A percentile compares a stretch with the other conserved stretches of the same genome.
These are phyloP conservation scores for Drosophila kuntzei DNA, from an alignment of 2,888 invertebrate species.

Conservation along the genomic window DNA sequence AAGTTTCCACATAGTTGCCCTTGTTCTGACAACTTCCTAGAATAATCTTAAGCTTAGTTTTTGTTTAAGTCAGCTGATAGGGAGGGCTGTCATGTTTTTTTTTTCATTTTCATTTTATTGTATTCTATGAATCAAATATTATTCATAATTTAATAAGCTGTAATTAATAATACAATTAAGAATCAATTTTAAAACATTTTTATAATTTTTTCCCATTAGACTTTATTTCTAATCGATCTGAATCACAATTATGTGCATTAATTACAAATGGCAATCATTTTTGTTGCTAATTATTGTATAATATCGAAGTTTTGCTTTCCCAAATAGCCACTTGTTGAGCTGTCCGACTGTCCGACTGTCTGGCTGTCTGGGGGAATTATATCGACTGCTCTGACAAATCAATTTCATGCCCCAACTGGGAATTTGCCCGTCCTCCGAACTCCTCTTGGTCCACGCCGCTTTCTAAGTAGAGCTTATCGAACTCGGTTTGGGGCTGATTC, in stretches of 20 bases:
- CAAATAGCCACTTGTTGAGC: conserved; percentile 52
- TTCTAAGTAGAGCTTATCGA: conserved; percentile 51
- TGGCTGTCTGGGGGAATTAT: not conserved
- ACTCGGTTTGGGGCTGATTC: conserved; percentile 55
- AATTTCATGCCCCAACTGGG: conserved; percentile 14
- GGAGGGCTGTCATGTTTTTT: conserved; percentile 17
- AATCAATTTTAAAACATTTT: conserved; percentile 75
- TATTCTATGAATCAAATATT: conserved; percentile 59
- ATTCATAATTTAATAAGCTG: conserved; percentile 81
- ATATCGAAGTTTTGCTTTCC: conserved; percentile 73
- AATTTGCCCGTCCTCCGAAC: not conserved
- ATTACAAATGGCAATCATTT: conserved; percentile 77
- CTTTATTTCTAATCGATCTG: conserved; percentile 62
- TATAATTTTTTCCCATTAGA: conserved; percentile 61
- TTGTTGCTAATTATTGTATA: conserved; percentile 73
- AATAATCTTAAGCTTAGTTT: conserved; percentile 40
- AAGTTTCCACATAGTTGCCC: conserved; percentile 43
- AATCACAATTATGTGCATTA: conserved; percentile 77
- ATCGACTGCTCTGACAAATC: conserved; percentile 14
- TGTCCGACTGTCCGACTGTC: not conserved
- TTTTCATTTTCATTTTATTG: not conserved
- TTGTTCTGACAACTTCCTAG: conserved; percentile 53
- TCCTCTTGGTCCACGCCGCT: conserved; percentile 13
- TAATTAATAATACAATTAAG: conserved; percentile 81
- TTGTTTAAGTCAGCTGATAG: conserved; percentile 17